Evolutionary conservation across 1,140 invertebrate genomes (phyloP).

Genomic region (Papilio aristodemus): DNA sequence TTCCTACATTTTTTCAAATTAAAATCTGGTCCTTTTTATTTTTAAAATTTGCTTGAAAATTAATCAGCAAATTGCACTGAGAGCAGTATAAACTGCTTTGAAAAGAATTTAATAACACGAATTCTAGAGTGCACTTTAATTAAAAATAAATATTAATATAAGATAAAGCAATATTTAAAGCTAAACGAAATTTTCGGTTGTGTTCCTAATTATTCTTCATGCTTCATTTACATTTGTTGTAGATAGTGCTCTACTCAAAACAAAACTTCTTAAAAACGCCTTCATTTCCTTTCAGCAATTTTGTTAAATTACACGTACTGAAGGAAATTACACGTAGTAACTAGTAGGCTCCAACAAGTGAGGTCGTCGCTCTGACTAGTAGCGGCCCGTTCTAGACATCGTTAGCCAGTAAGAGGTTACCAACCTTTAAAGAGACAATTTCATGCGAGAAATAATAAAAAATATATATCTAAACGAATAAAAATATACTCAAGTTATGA

Average conservation of each 20-base stretch:
- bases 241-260: too few relatives aligned
- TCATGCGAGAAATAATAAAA: background rate
- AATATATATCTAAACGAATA: background rate
- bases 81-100: background rate
- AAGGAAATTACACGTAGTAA: constrained; percentile 3
- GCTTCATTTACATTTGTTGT: too few relatives aligned
- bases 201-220: too few relatives aligned
- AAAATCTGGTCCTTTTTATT: background rate
- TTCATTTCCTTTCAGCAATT: background rate
- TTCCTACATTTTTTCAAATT: too few relatives aligned
- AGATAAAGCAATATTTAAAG: background rate
- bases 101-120: background rate
- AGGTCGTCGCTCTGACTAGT: constrained; percentile 19
- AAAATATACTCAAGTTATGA: background rate
- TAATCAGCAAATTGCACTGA: background rate
- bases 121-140: background rate
- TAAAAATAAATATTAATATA: background rate
- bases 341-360: constrained; percentile 11
- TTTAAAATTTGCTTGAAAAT: background rate
- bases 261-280: too few relatives aligned
- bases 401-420: constrained; percentile 20
- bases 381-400: constrained; percentile 14
- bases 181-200: too few relatives aligned
- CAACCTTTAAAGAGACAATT: constrained; percentile 13
- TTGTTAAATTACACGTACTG: background rate